A percentile compares a stretch with the other conserved stretches of the same genome.
Evolutionary conservation across 1,140 invertebrate genomes (phyloP).

Genomic region (Thaumatotibia leucotreta): DNA sequence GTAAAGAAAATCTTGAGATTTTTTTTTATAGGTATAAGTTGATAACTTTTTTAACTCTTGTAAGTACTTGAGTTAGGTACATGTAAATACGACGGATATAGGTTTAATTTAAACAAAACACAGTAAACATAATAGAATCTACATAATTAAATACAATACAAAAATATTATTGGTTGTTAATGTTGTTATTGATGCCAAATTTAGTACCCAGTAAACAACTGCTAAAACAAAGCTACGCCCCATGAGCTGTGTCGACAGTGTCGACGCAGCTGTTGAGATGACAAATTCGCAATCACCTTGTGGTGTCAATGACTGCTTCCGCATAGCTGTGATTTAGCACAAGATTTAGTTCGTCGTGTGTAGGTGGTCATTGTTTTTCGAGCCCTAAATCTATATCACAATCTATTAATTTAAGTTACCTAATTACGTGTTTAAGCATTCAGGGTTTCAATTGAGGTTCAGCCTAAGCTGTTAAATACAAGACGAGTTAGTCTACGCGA

Average conservation of each 20-base stretch:
- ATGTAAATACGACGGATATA: no score
- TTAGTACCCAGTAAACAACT: background rate
- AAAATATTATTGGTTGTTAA: background rate
- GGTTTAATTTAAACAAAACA: no score
- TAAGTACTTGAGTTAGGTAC: no score
- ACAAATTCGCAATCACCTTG: slow-evolving; percentile 13
- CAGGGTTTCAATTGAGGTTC: no score
- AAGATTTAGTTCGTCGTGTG: background rate
- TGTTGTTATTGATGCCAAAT: no score
- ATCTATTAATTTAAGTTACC: background rate
- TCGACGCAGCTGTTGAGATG: background rate
- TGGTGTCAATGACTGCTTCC: background rate
- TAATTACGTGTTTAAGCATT: background rate
- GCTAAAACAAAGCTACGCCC: background rate
- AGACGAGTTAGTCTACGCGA: no score
- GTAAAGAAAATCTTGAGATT: no score
- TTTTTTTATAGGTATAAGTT: no score
- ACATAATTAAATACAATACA: background rate
- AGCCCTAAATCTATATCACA: background rate
- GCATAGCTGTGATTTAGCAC: background rate
- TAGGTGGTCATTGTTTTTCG: background rate
- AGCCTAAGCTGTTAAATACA: no score
- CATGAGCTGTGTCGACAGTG: background rate
- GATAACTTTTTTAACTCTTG: no score
- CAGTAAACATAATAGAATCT: no score